Evolutionary conservation across 2,888 invertebrate genomes (phyloP), one percentile per base, ranked within the genome.

Genomic region (Craniophora ligustri): DNA sequence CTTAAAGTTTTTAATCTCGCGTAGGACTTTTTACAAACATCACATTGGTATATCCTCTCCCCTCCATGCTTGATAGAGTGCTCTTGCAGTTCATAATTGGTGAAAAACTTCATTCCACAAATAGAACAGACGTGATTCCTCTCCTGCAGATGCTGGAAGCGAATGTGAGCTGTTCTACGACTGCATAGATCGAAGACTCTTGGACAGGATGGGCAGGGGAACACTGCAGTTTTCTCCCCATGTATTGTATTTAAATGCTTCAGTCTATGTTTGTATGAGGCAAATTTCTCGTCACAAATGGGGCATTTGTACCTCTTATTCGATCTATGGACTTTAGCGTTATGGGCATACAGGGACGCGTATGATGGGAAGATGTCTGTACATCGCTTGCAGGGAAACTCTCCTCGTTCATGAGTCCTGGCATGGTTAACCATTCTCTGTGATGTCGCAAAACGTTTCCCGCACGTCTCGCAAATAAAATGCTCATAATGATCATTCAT

Each of bases 61-160:
- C 93, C 94, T 0, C 93, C 91, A 61, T 94, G 95, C 45, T 94
- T 94, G 1, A 94, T 86, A 38, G 92, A 89, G 75, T 95, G 95
- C 55, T 94, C 94, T 26, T 94, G 94, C 18, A 95, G 78, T 58
- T 94, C 94, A 45, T 94, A 93, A 44, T 94, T 94, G 0, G 92
- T 91, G 56, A 94, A 94, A 64, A 94, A 95, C 69, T 93, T 93
- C 85, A 93, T 94, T 0, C 92, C 89, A 38, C 95, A 95, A 1
- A 90, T 84, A 0, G 88, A 77, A 64, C 94, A 95, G 0, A 92
- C 79, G 55, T 93, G 94, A 28, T 91, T 94, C 53, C 87, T 83
- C 69, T 88, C 94, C 75, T 86, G 93, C 44, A 87, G 77, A 69
- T 89, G 94, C 72, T 86, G 90, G 30, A 87, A 89, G 3, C 87